These are phyloP conservation scores for Urechis unicinctus DNA, from an alignment of 2,888 invertebrate species.

Conservation along the genomic window DNA sequence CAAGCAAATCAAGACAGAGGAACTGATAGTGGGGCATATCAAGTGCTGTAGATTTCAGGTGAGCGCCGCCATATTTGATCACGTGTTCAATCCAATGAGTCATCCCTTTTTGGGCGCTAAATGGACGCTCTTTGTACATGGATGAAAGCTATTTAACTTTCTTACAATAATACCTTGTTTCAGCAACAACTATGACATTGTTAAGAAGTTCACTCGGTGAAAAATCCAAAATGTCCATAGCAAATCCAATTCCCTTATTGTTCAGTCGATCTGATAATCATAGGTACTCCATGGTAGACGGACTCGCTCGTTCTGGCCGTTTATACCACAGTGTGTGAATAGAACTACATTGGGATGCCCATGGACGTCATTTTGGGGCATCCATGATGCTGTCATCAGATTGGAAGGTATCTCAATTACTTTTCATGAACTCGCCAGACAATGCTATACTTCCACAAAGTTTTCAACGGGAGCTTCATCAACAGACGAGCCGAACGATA, in stretches of 20 bases:
- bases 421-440: too few species aligned
- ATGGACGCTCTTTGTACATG: constrained; percentile 14
- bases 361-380: constrained; percentile 12
- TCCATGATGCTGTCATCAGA: constrained; percentile 5
- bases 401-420: constrained; percentile 6
- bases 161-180: constrained; percentile 12
- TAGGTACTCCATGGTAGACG: too few species aligned
- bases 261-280: constrained; percentile 1
- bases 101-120: constrained; percentile 20
- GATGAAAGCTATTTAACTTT: constrained; percentile 17
- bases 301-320: constrained; percentile 8
- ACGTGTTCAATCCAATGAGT: constrained; percentile 30
- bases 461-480: constrained; percentile 17
- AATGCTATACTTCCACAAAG: too few species aligned
- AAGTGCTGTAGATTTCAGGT: constrained; percentile 20
- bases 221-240: constrained; percentile 16
- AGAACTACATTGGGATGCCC: constrained; percentile 8
- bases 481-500: constrained; percentile 24
- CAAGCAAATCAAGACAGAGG: constrained; percentile 21
- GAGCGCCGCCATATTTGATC: constrained; percentile 26
- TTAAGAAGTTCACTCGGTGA: constrained; percentile 14
- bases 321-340: constrained; percentile 12
- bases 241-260: constrained; percentile 19
- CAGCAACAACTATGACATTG: constrained; percentile 16
- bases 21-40: constrained; percentile 24